Base-by-base conservation (phyloP, 2,888 invertebrate species). In the Dexiosoma caninum region DNA sequence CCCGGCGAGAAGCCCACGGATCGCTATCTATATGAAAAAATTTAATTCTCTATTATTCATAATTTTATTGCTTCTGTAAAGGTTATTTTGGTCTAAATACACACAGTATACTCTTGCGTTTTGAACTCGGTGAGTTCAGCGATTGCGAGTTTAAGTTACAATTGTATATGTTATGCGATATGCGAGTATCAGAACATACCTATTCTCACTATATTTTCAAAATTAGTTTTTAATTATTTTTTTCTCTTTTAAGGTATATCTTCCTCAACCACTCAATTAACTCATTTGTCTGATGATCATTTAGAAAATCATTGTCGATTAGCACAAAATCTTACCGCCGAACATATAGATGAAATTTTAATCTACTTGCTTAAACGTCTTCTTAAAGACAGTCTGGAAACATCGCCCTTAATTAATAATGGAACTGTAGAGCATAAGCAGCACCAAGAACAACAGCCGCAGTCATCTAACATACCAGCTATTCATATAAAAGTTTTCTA, bases 401-500 rank as follows among this genome's bases (percentile, higher is more conserved):
- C 77, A 53, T 23, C 46, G 40, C 6, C 44, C n/a, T n/a, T n/a
- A 42, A 57, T 19, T 19, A 70, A 69, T n/a, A 81, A 81, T 64
- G 79, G 62, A 5, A 69, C 67, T 14, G 1, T 59, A 14, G 75
- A 79, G 16, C 49, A 59, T 32, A 49, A 64, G 1, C 53, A 60
- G 12, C 53, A 46, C 12, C 72, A 21, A n/a, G n/a, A n/a, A 14
- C 51, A 67, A 1, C 66, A 51, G 19, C 53, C 19, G 27, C 12
- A 51, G 59, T 14, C 77, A 69, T 69, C 60, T 1, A 57, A 62
- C 74, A 91, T 84, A 62, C 93, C 94, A 32, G 93, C 94, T n/a
- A 94, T 95, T 87, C 94, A 93, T 85, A 90, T 96, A 85, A 93
- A 95, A 87, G 92, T 96, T 87, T 95, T 95, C 90, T 96, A 95